Percentiles rank a stretch among this genome's conserved stretches.
These are phyloP conservation scores for Carterocephalus palaemon DNA, from an alignment of 2,888 invertebrate species.

Conservation along the genomic window DNA sequence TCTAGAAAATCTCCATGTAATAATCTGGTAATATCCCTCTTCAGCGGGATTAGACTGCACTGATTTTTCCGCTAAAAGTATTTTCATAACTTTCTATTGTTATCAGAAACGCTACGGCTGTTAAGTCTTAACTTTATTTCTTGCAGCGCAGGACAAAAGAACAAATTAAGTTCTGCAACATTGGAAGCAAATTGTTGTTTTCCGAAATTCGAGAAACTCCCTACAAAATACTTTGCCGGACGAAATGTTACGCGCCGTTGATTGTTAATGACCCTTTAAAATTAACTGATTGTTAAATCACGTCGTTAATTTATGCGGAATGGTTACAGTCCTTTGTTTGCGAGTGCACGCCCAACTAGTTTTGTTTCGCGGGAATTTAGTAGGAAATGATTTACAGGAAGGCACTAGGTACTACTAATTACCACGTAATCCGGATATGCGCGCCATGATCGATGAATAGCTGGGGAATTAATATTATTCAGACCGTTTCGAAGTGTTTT, in stretches of 20 bases:
- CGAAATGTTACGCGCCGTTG: slow-evolving; percentile 23
- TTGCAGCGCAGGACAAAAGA: slow-evolving; percentile 3
- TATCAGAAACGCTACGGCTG: background rate
- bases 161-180: slow-evolving; percentile 17
- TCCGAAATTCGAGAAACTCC: slow-evolving; percentile 13
- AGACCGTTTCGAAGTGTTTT: no score
- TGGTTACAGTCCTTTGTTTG: slow-evolving; percentile 22
- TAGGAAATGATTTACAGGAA: slow-evolving; percentile 7
- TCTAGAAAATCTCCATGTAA: no score
- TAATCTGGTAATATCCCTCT: no score
- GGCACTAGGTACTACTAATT: slow-evolving; percentile 14
- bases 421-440: slow-evolving; percentile 5
- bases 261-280: slow-evolving; percentile 28
- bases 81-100: no score
- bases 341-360: slow-evolving; percentile 12
- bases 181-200: slow-evolving; percentile 19
- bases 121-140: slow-evolving; percentile 5
- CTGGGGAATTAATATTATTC: no score
- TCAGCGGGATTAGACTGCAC: background rate
- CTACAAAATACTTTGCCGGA: slow-evolving; percentile 20
- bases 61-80: background rate
- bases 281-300: slow-evolving; percentile 30
- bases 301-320: slow-evolving; percentile 26
- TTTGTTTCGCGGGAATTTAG: slow-evolving; percentile 12
- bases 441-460: no score